These are phyloP conservation scores for Heliconius nattereri DNA, from an alignment of 1,140 invertebrate species.

Conservation along the genomic window DNA sequence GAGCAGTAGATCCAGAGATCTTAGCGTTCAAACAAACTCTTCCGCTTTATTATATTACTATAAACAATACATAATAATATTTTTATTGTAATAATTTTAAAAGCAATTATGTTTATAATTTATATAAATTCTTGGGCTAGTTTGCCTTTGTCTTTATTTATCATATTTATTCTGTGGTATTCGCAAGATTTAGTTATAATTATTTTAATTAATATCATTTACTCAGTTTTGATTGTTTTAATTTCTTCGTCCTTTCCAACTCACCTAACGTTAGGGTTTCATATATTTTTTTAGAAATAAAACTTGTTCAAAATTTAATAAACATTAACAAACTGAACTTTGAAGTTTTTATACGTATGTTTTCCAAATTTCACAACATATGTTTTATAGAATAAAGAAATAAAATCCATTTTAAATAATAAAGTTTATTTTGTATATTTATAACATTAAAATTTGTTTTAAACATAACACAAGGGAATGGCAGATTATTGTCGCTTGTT, in stretches of 20 bases:
- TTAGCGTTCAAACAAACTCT: too few species aligned
- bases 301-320: too few species aligned
- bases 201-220: background rate
- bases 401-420: conserved; percentile 25
- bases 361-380: background rate
- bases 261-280: background rate
- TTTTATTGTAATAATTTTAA: too few species aligned
- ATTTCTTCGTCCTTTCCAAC: too few species aligned
- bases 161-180: background rate
- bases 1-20: too few species aligned
- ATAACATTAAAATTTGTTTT: conserved; percentile 28
- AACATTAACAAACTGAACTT: too few species aligned
- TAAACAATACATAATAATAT: too few species aligned
- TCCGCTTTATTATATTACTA: too few species aligned
- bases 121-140: too few species aligned
- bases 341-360: background rate
- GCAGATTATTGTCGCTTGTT: conserved; percentile 29
- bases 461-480: conserved; percentile 23
- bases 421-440: conserved; percentile 30
- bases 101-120: too few species aligned
- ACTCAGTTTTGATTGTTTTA: background rate
- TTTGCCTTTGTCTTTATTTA: too few species aligned
- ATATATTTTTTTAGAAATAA: background rate
- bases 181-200: background rate
- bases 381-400: background rate